Base-by-base conservation (phyloP, 2,113 vertebrate genomes). In the Lagopus muta region DNA sequence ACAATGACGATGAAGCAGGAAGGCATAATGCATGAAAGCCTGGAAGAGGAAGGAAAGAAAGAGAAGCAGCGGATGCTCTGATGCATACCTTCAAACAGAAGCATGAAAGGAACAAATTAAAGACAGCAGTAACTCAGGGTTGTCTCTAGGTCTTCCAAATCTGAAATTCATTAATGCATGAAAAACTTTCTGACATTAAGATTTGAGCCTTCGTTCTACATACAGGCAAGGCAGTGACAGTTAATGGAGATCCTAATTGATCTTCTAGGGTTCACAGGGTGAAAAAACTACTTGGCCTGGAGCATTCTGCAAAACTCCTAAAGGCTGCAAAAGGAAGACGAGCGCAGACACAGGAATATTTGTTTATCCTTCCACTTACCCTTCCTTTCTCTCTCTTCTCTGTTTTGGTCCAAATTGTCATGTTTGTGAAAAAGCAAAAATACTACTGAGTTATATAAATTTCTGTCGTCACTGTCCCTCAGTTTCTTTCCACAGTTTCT, bases 31-130 rank as follows among this genome's bases (percentile, higher is more conserved):
- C 62, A 86, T 19, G 21, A 87, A 89, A 85, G 30, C 17, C 58
- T 88, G 78, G n/a, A 34, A 83, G 42, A 70, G 9, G 45, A 83
- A 74, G 30, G 18, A 71, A 36, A 52, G 40, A 87, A 48, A 18
- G 32, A 42, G 69, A 28, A 91, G 40, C 14, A 57, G 50, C 10
- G 11, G 50, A 61, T 71, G n/a, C 7, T 38, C 42, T 67, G 64
- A 36, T 83, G 69, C 74, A 80, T 4, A 60, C 45, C 21, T 86
- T 88, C 36, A 67, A 78, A 88, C 82, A 67, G 43, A 92, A 91
- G 40, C 38, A 71, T 13, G 25, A 77, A 88, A 83, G 82, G 32
- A 93, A 43, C 5, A 80, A 47, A 17, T 32, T 8, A 36, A 54
- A 66, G 8, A 86, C 76, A 74, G 25, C 3, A 66, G n/a, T 40